Evolutionary conservation across 2,113 vertebrate genomes (phyloP).

Genomic region (Xyliphius kryptos): DNA sequence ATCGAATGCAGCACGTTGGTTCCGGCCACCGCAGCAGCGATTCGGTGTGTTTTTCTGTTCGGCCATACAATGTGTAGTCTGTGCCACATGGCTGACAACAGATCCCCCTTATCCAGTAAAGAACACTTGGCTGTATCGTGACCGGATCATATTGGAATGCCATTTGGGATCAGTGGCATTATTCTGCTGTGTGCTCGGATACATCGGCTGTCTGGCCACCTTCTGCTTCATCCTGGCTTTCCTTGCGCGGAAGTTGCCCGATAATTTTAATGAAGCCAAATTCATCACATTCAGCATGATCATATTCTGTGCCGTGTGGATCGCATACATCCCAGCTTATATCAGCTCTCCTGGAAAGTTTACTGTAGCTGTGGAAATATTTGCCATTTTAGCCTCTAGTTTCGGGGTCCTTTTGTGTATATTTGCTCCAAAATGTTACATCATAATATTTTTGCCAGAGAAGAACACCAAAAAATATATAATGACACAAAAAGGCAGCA

Average conservation of each 20-base stretch:
- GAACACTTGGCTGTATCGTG: constrained; percentile 53
- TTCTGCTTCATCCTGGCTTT: constrained; percentile 67
- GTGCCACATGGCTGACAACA: constrained; percentile 60
- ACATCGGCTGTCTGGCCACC: constrained; percentile 63
- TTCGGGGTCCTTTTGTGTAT: constrained; percentile 67
- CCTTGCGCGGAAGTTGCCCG: constrained; percentile 64
- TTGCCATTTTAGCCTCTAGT: constrained; percentile 70
- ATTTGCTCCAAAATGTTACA: constrained; percentile 69
- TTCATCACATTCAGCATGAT: constrained; percentile 72
- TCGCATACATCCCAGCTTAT: constrained; percentile 67
- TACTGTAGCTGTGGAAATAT: constrained; percentile 65
- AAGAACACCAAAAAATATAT: constrained; percentile 67
- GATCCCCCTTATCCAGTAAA: constrained; percentile 56
- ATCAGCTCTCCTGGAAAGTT: constrained; percentile 70
- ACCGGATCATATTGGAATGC: constrained; percentile 64
- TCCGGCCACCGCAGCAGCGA: constrained; percentile 59
- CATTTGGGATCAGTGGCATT: constrained; percentile 57
- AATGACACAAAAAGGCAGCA: constrained; percentile 43
- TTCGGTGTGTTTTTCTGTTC: constrained; percentile 56
- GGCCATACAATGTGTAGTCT: constrained; percentile 57
- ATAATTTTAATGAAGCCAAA: constrained; percentile 69
- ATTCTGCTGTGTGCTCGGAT: constrained; percentile 63
- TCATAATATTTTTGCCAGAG: constrained; percentile 61
- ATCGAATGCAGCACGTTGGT: constrained; percentile 59
- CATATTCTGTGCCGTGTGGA: constrained; percentile 69